Conservation (phyloP, 30 jellyfish, hydroid and myxozoan genomes). For the Mastigias papua region DNA sequence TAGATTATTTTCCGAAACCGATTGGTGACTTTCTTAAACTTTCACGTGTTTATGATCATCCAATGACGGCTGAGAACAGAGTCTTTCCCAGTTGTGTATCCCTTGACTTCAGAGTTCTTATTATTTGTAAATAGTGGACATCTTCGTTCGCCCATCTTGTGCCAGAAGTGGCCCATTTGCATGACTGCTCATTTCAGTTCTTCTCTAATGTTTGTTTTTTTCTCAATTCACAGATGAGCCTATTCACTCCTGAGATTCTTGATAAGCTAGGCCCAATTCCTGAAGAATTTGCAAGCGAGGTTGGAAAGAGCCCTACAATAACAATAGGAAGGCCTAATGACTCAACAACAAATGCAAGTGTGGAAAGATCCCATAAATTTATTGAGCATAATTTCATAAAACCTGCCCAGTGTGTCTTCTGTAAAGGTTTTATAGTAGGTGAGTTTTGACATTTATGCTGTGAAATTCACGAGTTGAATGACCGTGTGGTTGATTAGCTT, state of each 20-base stretch:
- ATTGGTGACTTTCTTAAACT: neutral
- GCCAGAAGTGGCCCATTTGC: neutral
- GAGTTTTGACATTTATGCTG: neutral
- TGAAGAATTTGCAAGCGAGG: conserved; percentile 82
- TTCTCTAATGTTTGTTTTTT: neutral
- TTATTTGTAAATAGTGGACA: too few species aligned
- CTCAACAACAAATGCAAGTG: conserved; percentile 32
- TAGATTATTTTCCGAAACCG: neutral
- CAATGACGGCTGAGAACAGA: too few species aligned
- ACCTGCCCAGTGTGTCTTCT: conserved; percentile 88
- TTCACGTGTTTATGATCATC: neutral
- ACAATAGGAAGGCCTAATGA: conserved; percentile 79
- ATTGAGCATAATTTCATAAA: conserved; percentile 79
- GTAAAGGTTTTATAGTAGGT: conserved; percentile 87
- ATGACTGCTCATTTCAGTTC: neutral
- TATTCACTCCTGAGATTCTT: conserved; percentile 78
- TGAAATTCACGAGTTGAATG: neutral
- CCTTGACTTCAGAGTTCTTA: too few species aligned
- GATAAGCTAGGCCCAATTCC: conserved; percentile 93
- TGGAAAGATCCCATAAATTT: conserved; percentile 89
- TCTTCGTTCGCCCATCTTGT: neutral
- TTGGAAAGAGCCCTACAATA: conserved; percentile 32
- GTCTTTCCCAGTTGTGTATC: too few species aligned
- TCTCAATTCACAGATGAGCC: conserved; percentile 69
- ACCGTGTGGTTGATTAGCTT: neutral